These are phyloP conservation scores for Noctua fimbriata DNA, from an alignment of 2,888 invertebrate genomes.

Conservation along the genomic window DNA sequence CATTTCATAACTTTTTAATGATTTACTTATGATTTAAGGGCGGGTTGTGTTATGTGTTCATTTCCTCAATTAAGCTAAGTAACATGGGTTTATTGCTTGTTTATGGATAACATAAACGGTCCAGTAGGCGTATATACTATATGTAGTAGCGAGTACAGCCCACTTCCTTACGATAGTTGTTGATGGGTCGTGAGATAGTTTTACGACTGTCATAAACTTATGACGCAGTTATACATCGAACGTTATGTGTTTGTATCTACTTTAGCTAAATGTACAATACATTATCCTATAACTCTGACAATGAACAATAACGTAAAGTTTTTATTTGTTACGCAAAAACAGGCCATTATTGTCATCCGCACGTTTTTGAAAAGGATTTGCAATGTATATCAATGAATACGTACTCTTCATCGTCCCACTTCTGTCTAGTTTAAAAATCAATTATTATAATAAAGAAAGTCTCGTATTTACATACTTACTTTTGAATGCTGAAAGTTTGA, in stretches of 20 bases:
- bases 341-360: background rate
- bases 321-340: slow-evolving; percentile 23
- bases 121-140: background rate
- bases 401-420: background rate
- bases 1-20: slow-evolving; percentile 37
- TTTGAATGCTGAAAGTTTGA: slow-evolving; percentile 24
- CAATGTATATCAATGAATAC: slow-evolving; percentile 17
- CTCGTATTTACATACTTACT: slow-evolving; percentile 21
- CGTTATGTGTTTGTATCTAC: background rate
- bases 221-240: slow-evolving; percentile 10
- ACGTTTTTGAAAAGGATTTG: slow-evolving; percentile 8
- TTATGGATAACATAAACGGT: slow-evolving; percentile 25
- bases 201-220: slow-evolving; percentile 57
- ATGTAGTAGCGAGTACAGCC: background rate
- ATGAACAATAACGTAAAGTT: background rate
- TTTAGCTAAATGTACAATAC: background rate
- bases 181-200: slow-evolving; percentile 47
- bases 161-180: slow-evolving; percentile 35
- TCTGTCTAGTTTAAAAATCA: slow-evolving; percentile 18
- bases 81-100: slow-evolving; percentile 35
- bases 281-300: background rate
- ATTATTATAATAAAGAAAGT: slow-evolving; percentile 15
- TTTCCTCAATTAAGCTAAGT: slow-evolving; percentile 28
- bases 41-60: background rate
- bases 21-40: slow-evolving; percentile 14